Evolutionary conservation across 2,888 invertebrate species (phyloP).

Genomic region (Macrosiphum euphorbiae): DNA sequence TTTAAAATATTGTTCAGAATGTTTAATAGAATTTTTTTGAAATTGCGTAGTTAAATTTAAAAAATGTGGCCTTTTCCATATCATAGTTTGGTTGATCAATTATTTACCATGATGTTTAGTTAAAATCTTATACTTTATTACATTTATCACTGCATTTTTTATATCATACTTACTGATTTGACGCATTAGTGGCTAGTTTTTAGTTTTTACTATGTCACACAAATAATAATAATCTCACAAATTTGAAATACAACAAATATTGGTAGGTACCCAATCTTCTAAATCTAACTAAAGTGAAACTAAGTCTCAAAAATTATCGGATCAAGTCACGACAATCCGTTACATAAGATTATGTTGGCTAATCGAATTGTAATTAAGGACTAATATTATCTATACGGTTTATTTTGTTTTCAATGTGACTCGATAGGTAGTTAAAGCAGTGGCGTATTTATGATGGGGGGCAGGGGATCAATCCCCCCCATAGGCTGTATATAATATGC

Average conservation of each 20-base stretch:
- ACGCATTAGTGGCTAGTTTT: not conserved
- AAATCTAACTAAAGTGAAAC: not conserved
- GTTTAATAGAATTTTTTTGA: too few species aligned
- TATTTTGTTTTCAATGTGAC: not conserved
- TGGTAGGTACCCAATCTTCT: not conserved
- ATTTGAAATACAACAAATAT: not conserved
- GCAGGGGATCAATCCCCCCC: too few species aligned
- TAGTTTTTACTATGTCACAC: not conserved
- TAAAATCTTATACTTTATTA: not conserved
- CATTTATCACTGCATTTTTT: not conserved
- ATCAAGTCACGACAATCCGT: not conserved
- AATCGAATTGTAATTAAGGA: not conserved
- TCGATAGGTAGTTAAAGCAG: not conserved
- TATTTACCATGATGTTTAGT: not conserved
- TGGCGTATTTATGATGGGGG: too few species aligned
- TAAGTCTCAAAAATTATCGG: not conserved
- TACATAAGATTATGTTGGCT: not conserved
- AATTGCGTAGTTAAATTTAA: not conserved
- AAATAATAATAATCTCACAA: too few species aligned
- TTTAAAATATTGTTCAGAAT: too few species aligned
- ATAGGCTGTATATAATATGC: too few species aligned
- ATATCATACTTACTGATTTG: not conserved
- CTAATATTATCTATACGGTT: not conserved
- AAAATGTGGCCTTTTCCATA: not conserved
- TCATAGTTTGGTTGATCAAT: too few species aligned